These are phyloP conservation scores for Chiropotes sagulatus DNA, from an alignment of 2,797 vertebrate genomes.

Conservation along the genomic window DNA sequence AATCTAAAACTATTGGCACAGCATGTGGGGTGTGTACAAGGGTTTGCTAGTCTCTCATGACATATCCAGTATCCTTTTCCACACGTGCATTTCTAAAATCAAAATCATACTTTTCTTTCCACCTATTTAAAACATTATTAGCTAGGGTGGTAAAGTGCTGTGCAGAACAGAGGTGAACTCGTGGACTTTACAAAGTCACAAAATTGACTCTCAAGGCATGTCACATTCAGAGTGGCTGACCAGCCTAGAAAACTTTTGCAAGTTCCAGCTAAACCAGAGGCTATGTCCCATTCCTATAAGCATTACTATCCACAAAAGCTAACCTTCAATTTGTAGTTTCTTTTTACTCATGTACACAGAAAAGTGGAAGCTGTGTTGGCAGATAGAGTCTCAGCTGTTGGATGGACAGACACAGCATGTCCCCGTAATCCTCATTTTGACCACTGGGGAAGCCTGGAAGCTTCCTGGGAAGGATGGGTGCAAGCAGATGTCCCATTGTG, in stretches of 20 bases:
- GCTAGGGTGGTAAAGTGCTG: neutral
- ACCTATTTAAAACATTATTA: neutral
- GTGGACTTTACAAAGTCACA: neutral
- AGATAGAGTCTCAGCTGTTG: slow-evolving; percentile 59
- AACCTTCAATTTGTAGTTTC: neutral
- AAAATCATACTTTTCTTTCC: neutral
- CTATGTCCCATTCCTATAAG: neutral
- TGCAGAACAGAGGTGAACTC: neutral
- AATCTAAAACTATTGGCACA: neutral
- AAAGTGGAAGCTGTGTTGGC: neutral
- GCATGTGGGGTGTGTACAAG: neutral
- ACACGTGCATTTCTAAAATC: neutral
- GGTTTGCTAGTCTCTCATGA: neutral
- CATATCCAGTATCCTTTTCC: neutral
- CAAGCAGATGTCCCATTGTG: neutral
- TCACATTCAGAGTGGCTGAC: neutral
- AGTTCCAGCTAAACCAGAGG: neutral
- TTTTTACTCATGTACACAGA: neutral
- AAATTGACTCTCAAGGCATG: neutral
- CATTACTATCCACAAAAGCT: neutral
- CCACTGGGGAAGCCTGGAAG: neutral
- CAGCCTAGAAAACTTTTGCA: neutral
- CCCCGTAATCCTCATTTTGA: slow-evolving; percentile 1
- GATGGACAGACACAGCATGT: slow-evolving; percentile 48
- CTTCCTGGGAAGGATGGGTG: slow-evolving; percentile 33